A percentile compares a stretch with the other conserved stretches of the same genome.
These are phyloP conservation scores for Clusia tigrina DNA, from an alignment of 2,888 invertebrate genomes.

Conservation along the genomic window DNA sequence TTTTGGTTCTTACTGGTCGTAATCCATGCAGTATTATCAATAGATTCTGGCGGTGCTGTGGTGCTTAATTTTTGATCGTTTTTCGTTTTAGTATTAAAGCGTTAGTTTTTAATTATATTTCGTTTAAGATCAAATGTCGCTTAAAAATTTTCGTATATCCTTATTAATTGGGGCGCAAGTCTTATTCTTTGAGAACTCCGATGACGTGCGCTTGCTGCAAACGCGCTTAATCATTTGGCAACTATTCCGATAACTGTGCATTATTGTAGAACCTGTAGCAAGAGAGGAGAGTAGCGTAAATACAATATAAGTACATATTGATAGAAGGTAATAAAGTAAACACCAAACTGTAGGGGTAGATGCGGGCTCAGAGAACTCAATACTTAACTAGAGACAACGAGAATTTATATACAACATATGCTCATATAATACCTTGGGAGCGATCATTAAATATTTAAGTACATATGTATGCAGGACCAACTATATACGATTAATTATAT, in stretches of 20 bases:
- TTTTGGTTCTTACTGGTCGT: neutral
- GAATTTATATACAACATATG: no score
- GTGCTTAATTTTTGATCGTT: neutral
- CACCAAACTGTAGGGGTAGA: no score
- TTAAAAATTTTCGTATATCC: neutral
- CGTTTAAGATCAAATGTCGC: neutral
- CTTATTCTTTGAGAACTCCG: neutral
- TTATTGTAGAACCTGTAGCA: neutral
- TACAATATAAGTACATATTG: no score
- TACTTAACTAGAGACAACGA: no score
- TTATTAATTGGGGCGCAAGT: neutral
- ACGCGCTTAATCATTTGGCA: neutral
- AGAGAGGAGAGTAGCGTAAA: no score
- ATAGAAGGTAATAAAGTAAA: no score
- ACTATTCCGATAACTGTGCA: neutral
- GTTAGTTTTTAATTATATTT: neutral
- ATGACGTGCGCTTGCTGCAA: neutral
- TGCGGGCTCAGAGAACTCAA: no score
- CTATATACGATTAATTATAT: no score
- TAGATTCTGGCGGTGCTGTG: neutral
- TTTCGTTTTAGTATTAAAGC: neutral
- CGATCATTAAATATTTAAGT: no score
- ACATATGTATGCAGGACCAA: no score
- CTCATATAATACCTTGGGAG: no score
- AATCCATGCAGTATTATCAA: neutral